Conservation (phyloP, 2,888 invertebrate species). For the Phragmatobia fuliginosa region DNA sequence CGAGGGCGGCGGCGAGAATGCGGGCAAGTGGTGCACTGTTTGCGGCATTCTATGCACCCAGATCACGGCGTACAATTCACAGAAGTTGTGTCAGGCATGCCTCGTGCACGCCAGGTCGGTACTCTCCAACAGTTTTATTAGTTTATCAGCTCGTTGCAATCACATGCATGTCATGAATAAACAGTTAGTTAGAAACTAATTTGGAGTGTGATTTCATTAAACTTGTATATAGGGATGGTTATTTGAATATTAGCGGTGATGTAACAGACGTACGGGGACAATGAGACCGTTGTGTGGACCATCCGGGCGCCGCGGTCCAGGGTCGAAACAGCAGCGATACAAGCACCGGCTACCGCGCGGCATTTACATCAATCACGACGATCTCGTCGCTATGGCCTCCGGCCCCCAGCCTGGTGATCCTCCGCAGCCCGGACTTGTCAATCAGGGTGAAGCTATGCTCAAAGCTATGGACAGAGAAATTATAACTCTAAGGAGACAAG, state of each 20-base stretch:
- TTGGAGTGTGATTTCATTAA: slow-evolving; percentile 56
- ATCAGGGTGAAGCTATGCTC: slow-evolving; percentile 94
- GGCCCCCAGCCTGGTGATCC: slow-evolving; percentile 88
- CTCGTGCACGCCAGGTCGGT: slow-evolving; percentile 87
- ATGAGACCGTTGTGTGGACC: slow-evolving; percentile 93
- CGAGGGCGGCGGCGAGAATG: slow-evolving; percentile 78
- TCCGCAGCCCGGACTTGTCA: slow-evolving; percentile 80
- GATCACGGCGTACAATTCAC: slow-evolving; percentile 84
- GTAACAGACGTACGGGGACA: slow-evolving; percentile 92
- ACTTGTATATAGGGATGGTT: slow-evolving; percentile 54
- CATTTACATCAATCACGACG: slow-evolving; percentile 99
- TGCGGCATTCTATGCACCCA: slow-evolving; percentile 85
- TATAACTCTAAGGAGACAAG: slow-evolving; percentile 97
- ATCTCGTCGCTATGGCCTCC: slow-evolving; percentile 96
- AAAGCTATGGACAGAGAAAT: slow-evolving; percentile 97
- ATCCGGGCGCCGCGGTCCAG: slow-evolving; percentile 85
- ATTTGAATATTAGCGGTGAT: slow-evolving; percentile 77
- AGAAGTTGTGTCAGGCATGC: slow-evolving; percentile 86
- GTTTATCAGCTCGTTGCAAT: slow-evolving; percentile 51
- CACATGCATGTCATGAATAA: slow-evolving; percentile 60
- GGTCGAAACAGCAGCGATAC: slow-evolving; percentile 85
- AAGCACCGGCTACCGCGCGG: slow-evolving; percentile 97
- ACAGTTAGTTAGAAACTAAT: slow-evolving; percentile 47
- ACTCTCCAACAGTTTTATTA: slow-evolving; percentile 55
- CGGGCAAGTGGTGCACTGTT: slow-evolving; percentile 82